Percentiles rank a stretch among this genome's conserved stretches.
Conservation (phyloP, 2,113 vertebrate genomes). For the Myodes glareolus region DNA sequence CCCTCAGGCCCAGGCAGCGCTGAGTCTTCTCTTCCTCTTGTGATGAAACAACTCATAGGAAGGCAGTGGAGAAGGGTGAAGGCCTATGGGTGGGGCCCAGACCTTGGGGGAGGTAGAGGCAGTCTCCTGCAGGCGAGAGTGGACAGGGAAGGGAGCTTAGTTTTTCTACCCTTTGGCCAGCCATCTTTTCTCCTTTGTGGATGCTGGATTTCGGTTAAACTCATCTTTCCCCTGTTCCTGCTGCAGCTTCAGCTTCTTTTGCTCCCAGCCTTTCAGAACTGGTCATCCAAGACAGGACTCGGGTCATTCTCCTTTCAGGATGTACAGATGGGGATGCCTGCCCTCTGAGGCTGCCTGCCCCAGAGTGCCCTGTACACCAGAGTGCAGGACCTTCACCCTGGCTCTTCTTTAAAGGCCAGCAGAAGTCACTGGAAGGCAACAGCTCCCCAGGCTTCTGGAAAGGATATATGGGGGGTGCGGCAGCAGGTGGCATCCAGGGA, state of each 20-base stretch:
- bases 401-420: not conserved
- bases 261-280: not conserved
- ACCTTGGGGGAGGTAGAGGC: not conserved
- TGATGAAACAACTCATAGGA: not conserved
- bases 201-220: not conserved
- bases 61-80: too few relatives aligned
- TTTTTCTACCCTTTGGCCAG: not conserved
- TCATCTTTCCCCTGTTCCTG: too few relatives aligned
- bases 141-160: not conserved
- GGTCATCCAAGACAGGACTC: not conserved
- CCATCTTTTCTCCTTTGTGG: not conserved
- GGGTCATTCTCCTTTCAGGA: not conserved
- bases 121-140: not conserved
- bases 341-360: not conserved
- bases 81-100: not conserved
- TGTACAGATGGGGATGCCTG: too few relatives aligned
- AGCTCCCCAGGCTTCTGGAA: not conserved
- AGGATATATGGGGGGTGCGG: not conserved
- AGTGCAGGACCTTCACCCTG: not conserved
- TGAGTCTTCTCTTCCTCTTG: not conserved
- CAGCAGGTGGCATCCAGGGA: not conserved
- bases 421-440: not conserved
- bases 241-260: not conserved
- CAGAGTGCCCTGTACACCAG: not conserved
- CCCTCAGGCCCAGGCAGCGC: too few relatives aligned